Percentiles rank a stretch among this genome's conserved stretches.
Evolutionary conservation across 1,140 invertebrate genomes (phyloP).

Genomic region (Tetramorium simillimum): DNA sequence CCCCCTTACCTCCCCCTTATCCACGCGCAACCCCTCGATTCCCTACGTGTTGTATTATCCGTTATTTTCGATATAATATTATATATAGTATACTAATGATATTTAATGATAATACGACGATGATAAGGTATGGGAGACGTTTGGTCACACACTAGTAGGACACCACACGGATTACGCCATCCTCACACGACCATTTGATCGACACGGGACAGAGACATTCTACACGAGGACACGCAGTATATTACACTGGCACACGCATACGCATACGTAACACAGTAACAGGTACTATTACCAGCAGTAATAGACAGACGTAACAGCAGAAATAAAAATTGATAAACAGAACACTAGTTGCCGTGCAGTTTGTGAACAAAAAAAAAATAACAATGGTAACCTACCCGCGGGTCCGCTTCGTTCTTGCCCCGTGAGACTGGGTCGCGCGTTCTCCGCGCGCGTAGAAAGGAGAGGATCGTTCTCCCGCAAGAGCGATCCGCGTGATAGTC

Average conservation of each 20-base stretch:
- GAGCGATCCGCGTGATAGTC: not conserved
- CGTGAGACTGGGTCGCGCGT: constrained; percentile 73
- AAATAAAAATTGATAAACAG: constrained; percentile 72
- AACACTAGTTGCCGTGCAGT: constrained; percentile 83
- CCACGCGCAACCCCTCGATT: constrained; percentile 76
- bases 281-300: constrained; percentile 72
- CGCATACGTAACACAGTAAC: constrained; percentile 66
- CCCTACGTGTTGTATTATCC: constrained; percentile 86
- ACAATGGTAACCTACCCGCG: constrained; percentile 84
- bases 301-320: constrained; percentile 77
- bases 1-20: constrained; percentile 40
- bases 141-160: constrained; percentile 82
- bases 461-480: not conserved
- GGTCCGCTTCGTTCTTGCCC: constrained; percentile 85
- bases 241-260: constrained; percentile 68
- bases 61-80: constrained; percentile 86
- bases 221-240: constrained; percentile 60
- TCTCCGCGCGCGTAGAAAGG: constrained; percentile 33
- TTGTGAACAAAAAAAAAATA: constrained; percentile 78
- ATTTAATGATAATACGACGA: constrained; percentile 86
- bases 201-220: constrained; percentile 48
- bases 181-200: constrained; percentile 76
- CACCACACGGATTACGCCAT: constrained; percentile 79
- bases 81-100: constrained; percentile 85
- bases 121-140: constrained; percentile 85